These are phyloP conservation scores for Heliconius ethilla DNA, from an alignment of 2,888 invertebrate genomes.

Conservation along the genomic window DNA sequence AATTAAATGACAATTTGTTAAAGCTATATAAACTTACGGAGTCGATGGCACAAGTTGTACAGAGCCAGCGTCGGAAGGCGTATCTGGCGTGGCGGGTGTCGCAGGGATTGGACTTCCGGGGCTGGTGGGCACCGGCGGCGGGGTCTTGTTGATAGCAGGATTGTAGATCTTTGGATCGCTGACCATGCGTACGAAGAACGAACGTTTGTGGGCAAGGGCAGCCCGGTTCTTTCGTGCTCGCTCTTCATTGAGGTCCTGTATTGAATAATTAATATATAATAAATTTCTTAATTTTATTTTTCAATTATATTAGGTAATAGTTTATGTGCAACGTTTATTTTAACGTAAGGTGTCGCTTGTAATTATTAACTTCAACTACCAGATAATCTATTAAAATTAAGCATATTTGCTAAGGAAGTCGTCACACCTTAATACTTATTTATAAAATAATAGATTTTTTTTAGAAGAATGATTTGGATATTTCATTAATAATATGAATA, in stretches of 20 bases:
- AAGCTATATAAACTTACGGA: constrained; percentile 56
- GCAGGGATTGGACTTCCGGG: constrained; percentile 76
- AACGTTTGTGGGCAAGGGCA: constrained; percentile 93
- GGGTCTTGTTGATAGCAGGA: constrained; percentile 91
- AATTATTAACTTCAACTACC: neutral
- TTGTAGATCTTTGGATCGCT: constrained; percentile 98
- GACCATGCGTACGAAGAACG: constrained; percentile 98
- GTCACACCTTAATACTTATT: neutral
- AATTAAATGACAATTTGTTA: neutral
- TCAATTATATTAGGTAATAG: neutral
- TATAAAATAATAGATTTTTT: too few relatives aligned
- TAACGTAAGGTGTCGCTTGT: neutral
- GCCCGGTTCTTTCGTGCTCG: constrained; percentile 88
- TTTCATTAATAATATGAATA: neutral
- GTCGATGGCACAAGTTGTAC: constrained; percentile 58
- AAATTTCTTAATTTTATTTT: neutral
- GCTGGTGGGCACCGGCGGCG: constrained; percentile 83
- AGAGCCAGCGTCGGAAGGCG: constrained; percentile 58
- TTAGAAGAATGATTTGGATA: neutral
- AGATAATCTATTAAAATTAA: neutral
- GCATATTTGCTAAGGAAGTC: neutral
- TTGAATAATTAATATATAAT: neutral
- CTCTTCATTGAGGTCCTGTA: constrained; percentile 88
- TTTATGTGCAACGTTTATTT: neutral
- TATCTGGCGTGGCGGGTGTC: constrained; percentile 67